Evolutionary conservation across 2,113 vertebrate genomes (phyloP), one percentile per base, ranked within the genome.

Genomic region (Pithys albifrons): DNA sequence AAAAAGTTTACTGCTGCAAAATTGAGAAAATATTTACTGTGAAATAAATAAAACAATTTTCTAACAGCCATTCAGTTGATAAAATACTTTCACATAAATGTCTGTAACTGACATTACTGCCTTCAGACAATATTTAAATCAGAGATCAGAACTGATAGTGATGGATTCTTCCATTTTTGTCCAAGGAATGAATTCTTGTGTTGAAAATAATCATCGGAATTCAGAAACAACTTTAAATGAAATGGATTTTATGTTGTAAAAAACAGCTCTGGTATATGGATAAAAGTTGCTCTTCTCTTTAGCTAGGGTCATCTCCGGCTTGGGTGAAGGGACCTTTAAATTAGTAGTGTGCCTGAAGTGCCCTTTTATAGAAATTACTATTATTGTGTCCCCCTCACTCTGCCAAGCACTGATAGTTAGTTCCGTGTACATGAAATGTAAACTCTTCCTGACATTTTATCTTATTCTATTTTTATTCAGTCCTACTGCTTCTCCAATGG

Each of bases 371-470:
- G 35, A 71, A 71, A 86, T 70, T 75, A 45, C 65, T 69, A 61
- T 73, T 67, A 57, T 45, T n/a, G 13, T 43, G 22, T 37, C 10
- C 14, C 7, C 1, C 29, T 93, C 58, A 35, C 5, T 84, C 81
- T 58, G 28, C 2, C 85, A 91, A 94, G 19, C 25, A 72, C 52
- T 72, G 46, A 62, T 54, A 80, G 37, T 20, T 69, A 76, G n/a
- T 27, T 23, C 43, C 13, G 45, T 74, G 33, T 2, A 77, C 90
- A 90, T 57, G 28, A 88, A 86, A 74, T 52, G 27, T 23, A 93
- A 96, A 81, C 19, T 84, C 55, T 81, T 75, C 28, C 28, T 91
- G 90, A 91, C 61, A 94, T 95, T 94, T 95, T 45, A 57, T 59
- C 52, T 71, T 80, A 16, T 74, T 71, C 51, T 75, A 24, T 84